Percentiles rank a stretch among this genome's conserved stretches.
Conservation (phyloP, 2,113 vertebrate species). For the Rhadina sibilatrix region DNA sequence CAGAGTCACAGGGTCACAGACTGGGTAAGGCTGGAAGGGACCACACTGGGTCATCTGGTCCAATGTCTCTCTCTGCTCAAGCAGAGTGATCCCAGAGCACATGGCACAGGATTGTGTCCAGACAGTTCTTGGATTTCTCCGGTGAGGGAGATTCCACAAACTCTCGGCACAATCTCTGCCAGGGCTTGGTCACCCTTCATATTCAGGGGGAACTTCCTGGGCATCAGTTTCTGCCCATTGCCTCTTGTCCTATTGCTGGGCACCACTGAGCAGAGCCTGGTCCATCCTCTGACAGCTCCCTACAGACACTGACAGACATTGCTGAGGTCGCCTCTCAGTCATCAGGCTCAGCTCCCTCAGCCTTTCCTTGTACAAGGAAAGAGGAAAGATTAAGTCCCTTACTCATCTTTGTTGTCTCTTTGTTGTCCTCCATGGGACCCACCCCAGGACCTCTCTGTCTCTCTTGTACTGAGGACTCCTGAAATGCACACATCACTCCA, state of each 20-base stretch:
- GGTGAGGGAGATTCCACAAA: neutral
- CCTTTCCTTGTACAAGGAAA: neutral
- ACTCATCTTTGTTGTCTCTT: neutral
- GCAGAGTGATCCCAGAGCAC: neutral
- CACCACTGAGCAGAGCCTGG: neutral
- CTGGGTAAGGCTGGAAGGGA: neutral
- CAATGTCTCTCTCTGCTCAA: neutral
- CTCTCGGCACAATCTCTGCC: neutral
- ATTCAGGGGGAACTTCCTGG: neutral
- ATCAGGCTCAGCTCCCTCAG: neutral
- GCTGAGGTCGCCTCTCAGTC: neutral
- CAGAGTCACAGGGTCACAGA: neutral
- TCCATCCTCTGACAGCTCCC: neutral
- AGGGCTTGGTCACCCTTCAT: neutral
- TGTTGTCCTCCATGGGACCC: neutral
- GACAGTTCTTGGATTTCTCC: neutral
- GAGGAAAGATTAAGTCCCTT: neutral
- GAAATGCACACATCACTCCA: neutral
- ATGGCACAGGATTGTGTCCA: accelerated
- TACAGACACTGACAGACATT: accelerated
- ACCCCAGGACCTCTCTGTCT: neutral
- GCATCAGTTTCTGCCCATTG: neutral
- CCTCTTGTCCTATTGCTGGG: neutral
- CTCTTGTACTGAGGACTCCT: accelerated
- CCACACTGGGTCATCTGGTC: neutral